Conservation (phyloP, 2,888 invertebrate species). For the Pristionchus japonicus region DNA sequence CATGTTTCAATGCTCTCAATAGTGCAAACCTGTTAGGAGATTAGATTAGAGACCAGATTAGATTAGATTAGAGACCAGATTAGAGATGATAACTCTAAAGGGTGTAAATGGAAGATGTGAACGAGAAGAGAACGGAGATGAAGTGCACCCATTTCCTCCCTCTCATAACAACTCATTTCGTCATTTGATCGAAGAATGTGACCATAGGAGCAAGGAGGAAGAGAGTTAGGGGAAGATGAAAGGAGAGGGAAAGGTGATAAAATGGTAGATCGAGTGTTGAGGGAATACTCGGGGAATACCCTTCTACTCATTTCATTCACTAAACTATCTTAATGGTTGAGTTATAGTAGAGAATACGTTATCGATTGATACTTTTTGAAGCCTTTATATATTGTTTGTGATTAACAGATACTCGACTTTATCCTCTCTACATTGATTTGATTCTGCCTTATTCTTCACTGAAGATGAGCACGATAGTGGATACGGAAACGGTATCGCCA, state of each 20-base stretch:
- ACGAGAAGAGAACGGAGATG: neutral
- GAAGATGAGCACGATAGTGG: slow-evolving; percentile 1
- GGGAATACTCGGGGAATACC: neutral
- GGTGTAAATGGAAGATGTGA: neutral
- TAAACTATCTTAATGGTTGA: neutral
- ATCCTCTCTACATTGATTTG: neutral
- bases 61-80: too few species aligned
- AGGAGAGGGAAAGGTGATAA: slow-evolving; percentile 12
- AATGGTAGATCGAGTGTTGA: slow-evolving; percentile 35
- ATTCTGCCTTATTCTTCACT: neutral
- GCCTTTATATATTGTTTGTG: neutral
- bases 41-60: too few species aligned
- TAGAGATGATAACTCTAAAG: neutral
- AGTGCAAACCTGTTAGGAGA: neutral
- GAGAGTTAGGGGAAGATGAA: neutral
- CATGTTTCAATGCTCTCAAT: neutral
- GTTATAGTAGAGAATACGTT: neutral
- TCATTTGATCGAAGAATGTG: slow-evolving; percentile 28
- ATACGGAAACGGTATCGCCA: slow-evolving; percentile 7
- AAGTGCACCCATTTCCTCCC: neutral
- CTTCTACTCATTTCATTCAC: neutral
- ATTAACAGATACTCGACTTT: neutral
- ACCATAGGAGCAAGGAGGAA: neutral
- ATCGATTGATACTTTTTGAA: neutral
- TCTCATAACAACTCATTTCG: slow-evolving; percentile 3